Conservation (phyloP, 2,888 invertebrate species). For the Pemphredon lugubris region DNA sequence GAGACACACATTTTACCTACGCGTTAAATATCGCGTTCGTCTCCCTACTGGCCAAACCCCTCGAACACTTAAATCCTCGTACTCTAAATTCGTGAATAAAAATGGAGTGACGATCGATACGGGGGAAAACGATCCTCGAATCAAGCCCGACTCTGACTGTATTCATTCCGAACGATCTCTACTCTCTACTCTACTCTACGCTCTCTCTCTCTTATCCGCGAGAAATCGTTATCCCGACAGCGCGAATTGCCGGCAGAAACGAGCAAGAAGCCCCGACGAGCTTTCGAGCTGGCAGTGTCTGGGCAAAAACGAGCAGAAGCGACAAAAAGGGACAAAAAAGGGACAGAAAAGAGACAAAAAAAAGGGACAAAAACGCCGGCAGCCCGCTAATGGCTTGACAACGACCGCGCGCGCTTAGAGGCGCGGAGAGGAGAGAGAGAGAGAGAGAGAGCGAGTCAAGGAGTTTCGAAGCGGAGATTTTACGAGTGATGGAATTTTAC, state of each 20-base stretch:
- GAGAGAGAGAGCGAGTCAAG: slow-evolving; percentile 47
- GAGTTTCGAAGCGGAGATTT: slow-evolving; percentile 23
- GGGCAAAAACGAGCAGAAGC: slow-evolving; percentile 47
- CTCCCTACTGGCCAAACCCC: too few species aligned
- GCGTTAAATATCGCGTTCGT: too few species aligned
- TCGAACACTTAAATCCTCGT: too few species aligned
- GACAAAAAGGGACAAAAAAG: slow-evolving; percentile 54
- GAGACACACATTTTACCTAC: too few species aligned
- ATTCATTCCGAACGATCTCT: slow-evolving; percentile 2
- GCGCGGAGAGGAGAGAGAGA: too few species aligned
- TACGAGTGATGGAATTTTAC: not conserved
- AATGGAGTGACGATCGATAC: slow-evolving; percentile 19
- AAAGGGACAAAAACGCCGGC: slow-evolving; percentile 43
- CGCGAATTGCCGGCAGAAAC: slow-evolving; percentile 37
- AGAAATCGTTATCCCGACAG: slow-evolving; percentile 46
- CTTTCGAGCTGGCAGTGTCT: slow-evolving; percentile 41
- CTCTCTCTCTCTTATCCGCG: not conserved
- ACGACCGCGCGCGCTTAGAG: slow-evolving; percentile 55
- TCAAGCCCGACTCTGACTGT: not conserved
- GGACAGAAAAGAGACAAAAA: slow-evolving; percentile 48
- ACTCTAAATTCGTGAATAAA: too few species aligned
- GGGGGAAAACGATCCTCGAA: slow-evolving; percentile 9
- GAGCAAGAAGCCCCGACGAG: slow-evolving; percentile 48
- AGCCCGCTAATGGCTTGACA: slow-evolving; percentile 71
- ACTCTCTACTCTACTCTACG: too few species aligned